Evolutionary conservation across 53 echinoderm and acorn worm species (phyloP).

Genomic region (Apostichopus leukothele): DNA sequence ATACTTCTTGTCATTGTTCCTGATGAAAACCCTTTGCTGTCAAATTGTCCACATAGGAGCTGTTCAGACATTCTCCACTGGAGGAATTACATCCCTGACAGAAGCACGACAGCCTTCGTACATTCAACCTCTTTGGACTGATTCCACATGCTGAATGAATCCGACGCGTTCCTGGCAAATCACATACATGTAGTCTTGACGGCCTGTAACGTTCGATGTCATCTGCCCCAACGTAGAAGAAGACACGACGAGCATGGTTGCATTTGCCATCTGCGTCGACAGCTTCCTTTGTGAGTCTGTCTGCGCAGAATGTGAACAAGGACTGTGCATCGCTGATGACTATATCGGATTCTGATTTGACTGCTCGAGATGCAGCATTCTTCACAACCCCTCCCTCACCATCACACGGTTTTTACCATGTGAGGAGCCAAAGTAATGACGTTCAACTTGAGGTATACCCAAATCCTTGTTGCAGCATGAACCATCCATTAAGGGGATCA

Average conservation of each 20-base stretch:
- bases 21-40: conserved; percentile 34
- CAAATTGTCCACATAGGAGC: conserved; percentile 18
- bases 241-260: conserved; percentile 44
- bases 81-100: conserved; percentile 34
- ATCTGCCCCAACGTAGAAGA: conserved; percentile 44
- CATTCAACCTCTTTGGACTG: conserved; percentile 38
- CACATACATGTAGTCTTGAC: conserved; percentile 35
- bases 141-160: conserved; percentile 49
- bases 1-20: conserved; percentile 26
- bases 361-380: conserved; percentile 43
- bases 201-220: conserved; percentile 50
- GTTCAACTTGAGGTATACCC: conserved; percentile 38
- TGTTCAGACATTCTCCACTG: conserved; percentile 38
- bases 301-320: conserved; percentile 47
- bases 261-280: conserved; percentile 48
- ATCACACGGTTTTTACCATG: conserved; percentile 60
- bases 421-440: conserved; percentile 53
- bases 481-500: conserved; percentile 53
- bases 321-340: conserved; percentile 49
- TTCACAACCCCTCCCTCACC: conserved; percentile 56
- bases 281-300: conserved; percentile 53
- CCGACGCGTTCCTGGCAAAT: conserved; percentile 49
- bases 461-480: conserved; percentile 45
- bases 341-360: conserved; percentile 28
- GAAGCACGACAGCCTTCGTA: conserved; percentile 53